phyloP scores from a whole-genome alignment of 2,888 invertebrate genomes.

The Agrotis segetum region DNA sequence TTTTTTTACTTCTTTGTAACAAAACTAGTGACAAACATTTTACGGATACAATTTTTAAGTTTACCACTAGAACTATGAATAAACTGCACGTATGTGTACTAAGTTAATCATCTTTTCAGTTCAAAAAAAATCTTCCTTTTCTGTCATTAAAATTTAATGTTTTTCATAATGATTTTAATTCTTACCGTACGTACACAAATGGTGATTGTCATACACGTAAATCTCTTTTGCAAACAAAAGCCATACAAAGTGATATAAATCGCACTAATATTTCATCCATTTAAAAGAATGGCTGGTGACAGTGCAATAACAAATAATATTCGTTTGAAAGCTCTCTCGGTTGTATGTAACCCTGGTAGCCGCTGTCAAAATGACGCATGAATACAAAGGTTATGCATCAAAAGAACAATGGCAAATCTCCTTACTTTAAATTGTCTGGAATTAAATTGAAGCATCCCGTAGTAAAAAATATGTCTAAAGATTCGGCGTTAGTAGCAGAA shows the following conservation, averaged over 20 bases:
- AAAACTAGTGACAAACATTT: too few species aligned
- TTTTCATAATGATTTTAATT: too few species aligned
- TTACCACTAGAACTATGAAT: not conserved
- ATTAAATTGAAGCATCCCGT: too few species aligned
- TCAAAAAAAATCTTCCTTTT: not conserved
- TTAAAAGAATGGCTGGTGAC: constrained; percentile 44
- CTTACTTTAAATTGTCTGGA: too few species aligned
- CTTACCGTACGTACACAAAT: not conserved
- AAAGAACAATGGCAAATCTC: too few species aligned
- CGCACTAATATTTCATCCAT: constrained; percentile 42
- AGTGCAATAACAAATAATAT: constrained; percentile 42
- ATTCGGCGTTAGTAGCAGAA: too few species aligned
- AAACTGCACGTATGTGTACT: not conserved
- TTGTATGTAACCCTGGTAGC: constrained; percentile 24
- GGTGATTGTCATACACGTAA: not conserved
- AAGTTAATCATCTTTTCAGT: not conserved
- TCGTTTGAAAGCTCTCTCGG: constrained; percentile 37
- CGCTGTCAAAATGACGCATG: constrained; percentile 29
- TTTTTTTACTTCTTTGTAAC: not conserved
- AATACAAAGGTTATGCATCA: constrained; percentile 43
- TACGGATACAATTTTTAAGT: not conserved
- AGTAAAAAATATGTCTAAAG: too few species aligned
- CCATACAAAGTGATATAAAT: constrained; percentile 43
- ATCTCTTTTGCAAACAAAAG: not conserved
- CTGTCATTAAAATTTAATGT: not conserved